Evolutionary conservation across 2,797 vertebrate genomes (phyloP).

Genomic region (Chromobotia macracanthus): DNA sequence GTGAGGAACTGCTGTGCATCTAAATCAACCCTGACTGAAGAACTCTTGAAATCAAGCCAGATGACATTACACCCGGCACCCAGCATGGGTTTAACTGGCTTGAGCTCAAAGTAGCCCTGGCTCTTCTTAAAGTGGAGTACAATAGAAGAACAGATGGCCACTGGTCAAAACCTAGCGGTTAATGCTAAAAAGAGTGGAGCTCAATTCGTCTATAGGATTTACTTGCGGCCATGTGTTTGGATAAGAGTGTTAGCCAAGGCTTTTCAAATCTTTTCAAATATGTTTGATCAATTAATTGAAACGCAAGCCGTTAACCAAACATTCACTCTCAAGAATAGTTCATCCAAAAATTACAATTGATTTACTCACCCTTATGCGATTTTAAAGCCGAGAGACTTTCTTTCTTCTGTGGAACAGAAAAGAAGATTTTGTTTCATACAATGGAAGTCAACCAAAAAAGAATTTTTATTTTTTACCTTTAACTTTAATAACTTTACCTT

Average conservation of each 20-base stretch:
- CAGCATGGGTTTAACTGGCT: conserved; percentile 46
- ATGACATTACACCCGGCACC: conserved; percentile 48
- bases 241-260: conserved; percentile 13
- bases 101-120: conserved; percentile 49
- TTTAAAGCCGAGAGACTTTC: neutral
- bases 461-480: no score
- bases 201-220: conserved; percentile 46
- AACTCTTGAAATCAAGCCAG: conserved; percentile 47
- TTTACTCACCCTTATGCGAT: neutral
- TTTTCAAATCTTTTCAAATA: conserved; percentile 31
- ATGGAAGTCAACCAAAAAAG: neutral
- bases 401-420: neutral
- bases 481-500: no score
- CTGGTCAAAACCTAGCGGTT: conserved; percentile 51
- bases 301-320: conserved; percentile 36
- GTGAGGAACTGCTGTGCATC: conserved; percentile 72
- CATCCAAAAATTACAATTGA: neutral
- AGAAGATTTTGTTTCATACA: neutral
- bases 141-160: conserved; percentile 60
- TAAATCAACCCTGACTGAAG: conserved; percentile 44
- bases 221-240: conserved; percentile 18
- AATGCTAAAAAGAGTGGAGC: conserved; percentile 49
- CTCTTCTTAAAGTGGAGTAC: conserved; percentile 52
- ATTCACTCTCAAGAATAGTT: conserved; percentile 7
- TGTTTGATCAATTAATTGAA: conserved; percentile 32